phyloP scores from a whole-genome alignment of 2,797 vertebrate genomes.

The Protonibea diacanthus region DNA sequence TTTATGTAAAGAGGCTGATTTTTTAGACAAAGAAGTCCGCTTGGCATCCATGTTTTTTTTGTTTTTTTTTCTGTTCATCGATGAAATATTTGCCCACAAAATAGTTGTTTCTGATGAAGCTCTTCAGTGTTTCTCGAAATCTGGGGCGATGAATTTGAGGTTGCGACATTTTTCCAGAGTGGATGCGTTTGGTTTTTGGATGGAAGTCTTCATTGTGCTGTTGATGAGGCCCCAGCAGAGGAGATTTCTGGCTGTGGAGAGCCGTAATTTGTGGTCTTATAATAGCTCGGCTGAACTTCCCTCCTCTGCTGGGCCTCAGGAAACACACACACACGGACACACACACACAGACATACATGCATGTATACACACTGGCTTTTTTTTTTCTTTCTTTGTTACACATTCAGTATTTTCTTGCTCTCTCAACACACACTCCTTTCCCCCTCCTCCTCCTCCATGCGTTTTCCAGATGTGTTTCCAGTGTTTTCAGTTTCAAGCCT shows the following conservation, averaged over 20 bases:
- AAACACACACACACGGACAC: slow-evolving; percentile 48
- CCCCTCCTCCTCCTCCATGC: slow-evolving; percentile 43
- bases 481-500: slow-evolving; percentile 27
- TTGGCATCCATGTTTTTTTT: not conserved
- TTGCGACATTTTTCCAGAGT: slow-evolving; percentile 29
- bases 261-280: slow-evolving; percentile 74
- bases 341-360: slow-evolving; percentile 29
- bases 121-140: not conserved
- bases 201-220: slow-evolving; percentile 46
- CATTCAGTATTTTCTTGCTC: slow-evolving; percentile 39
- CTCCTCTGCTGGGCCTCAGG: slow-evolving; percentile 66
- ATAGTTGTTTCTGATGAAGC: not conserved
- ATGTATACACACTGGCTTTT: slow-evolving; percentile 23
- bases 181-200: slow-evolving; percentile 25
- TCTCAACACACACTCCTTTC: slow-evolving; percentile 5
- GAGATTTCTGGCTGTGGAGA: slow-evolving; percentile 49
- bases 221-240: slow-evolving; percentile 49
- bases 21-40: not conserved
- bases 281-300: slow-evolving; percentile 70
- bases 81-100: not conserved
- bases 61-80: not conserved
- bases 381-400: slow-evolving; percentile 51
- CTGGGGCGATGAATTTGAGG: slow-evolving; percentile 3
- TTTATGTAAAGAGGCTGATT: not conserved
- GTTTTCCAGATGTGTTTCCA: slow-evolving; percentile 75